Evolutionary conservation across 2,797 vertebrate species (phyloP).

Genomic region (Leptatherina wallacei): DNA sequence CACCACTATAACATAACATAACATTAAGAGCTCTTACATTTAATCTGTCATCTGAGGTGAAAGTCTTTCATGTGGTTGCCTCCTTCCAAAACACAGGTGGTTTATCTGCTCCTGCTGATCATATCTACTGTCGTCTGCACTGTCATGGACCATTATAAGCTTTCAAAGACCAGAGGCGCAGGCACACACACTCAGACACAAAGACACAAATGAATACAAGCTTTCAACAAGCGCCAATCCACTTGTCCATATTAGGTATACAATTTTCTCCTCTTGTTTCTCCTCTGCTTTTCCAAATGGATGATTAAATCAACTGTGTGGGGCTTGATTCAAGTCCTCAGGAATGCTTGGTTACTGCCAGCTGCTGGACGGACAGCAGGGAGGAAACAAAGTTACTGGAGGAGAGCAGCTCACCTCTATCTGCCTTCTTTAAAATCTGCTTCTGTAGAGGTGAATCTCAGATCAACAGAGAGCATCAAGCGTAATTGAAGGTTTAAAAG

Average conservation of each 20-base stretch:
- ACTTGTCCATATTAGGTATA: slow-evolving; percentile 99
- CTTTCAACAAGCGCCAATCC: slow-evolving; percentile 84
- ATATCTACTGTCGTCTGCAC: slow-evolving; percentile 75
- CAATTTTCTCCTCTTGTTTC: slow-evolving; percentile 87
- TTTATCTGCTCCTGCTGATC: slow-evolving; percentile 70
- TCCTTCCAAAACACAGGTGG: slow-evolving; percentile 75
- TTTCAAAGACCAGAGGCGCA: slow-evolving; percentile 24
- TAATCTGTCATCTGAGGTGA: slow-evolving; percentile 47
- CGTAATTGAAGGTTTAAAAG: slow-evolving; percentile 6
- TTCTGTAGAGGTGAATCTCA: slow-evolving; percentile 61
- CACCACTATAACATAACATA: neutral
- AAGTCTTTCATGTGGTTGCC: slow-evolving; percentile 64
- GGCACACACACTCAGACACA: slow-evolving; percentile 52
- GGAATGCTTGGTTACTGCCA: slow-evolving; percentile 92
- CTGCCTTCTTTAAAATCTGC: slow-evolving; percentile 83
- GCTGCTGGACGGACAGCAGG: slow-evolving; percentile 88
- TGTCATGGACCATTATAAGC: slow-evolving; percentile 64
- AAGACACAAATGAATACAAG: slow-evolving; percentile 78
- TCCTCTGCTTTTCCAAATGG: slow-evolving; percentile 85
- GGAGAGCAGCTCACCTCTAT: slow-evolving; percentile 59
- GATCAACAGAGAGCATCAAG: slow-evolving; percentile 37
- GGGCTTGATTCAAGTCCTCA: slow-evolving; percentile 94
- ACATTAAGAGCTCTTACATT: slow-evolving; percentile 36
- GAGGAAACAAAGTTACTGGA: slow-evolving; percentile 82
- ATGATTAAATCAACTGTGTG: slow-evolving; percentile 98